Conservation (phyloP, 2,113 vertebrate genomes). For the Chaenocephalus aceratus region DNA sequence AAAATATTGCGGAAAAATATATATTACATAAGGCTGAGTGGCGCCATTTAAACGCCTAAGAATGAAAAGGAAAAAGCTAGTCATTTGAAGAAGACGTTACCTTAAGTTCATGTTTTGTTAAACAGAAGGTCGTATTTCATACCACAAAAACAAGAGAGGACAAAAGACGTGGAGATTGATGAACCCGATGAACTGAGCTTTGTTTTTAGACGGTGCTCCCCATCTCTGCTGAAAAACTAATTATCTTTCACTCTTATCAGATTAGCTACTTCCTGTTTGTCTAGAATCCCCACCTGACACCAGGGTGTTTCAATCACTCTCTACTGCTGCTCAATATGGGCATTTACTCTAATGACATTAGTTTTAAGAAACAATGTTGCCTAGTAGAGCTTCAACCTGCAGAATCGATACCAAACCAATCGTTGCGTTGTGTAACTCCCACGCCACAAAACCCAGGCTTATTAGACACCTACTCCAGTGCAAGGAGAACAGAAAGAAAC, state of each 20-base stretch:
- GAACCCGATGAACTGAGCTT: not conserved
- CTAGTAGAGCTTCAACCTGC: not conserved
- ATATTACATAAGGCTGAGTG: too few species aligned
- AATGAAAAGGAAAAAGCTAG: too few species aligned
- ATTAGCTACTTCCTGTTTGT: conserved; percentile 14
- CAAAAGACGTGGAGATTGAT: not conserved
- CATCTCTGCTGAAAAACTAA: not conserved
- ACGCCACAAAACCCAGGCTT: not conserved
- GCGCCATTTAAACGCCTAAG: too few species aligned
- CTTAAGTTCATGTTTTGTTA: not conserved
- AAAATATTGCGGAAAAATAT: too few species aligned
- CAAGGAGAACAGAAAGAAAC: too few species aligned
- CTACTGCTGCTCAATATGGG: not conserved
- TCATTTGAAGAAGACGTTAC: not conserved
- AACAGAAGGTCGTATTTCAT: not conserved
- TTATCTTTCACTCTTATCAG: not conserved
- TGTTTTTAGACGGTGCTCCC: not conserved
- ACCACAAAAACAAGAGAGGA: not conserved
- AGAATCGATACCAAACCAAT: not conserved
- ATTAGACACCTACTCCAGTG: too few species aligned
- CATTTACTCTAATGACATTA: not conserved
- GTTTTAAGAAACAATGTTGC: not conserved
- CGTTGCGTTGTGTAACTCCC: not conserved
- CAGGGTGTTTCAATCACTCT: not conserved
- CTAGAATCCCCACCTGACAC: conserved; percentile 8